A percentile compares a stretch with the other conserved stretches of the same genome.
These are phyloP conservation scores for Psilanteris sp. DNA, from an alignment of 1,140 invertebrate genomes.

Conservation along the genomic window DNA sequence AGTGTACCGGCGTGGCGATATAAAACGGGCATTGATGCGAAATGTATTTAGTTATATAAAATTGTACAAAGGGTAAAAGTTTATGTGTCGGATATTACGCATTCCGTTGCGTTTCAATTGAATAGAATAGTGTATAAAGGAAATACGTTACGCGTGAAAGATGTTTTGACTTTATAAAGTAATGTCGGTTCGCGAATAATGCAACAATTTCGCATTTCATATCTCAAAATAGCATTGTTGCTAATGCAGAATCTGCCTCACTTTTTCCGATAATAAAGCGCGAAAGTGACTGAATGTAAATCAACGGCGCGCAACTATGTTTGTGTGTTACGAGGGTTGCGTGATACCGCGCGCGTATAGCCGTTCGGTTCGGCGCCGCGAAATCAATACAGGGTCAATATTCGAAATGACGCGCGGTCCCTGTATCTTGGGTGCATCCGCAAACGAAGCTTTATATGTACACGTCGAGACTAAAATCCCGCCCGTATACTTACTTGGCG, in stretches of 20 bases:
- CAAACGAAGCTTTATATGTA: no score
- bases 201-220: conserved; percentile 1
- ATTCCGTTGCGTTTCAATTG: conserved; percentile 36
- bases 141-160: conserved; percentile 25
- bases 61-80: conserved; percentile 20
- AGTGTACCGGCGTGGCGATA: no score
- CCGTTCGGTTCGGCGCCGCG: conserved; percentile 8
- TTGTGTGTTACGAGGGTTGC: conserved; percentile 6
- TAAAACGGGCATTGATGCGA: conserved; percentile 13
- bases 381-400: conserved; percentile 38
- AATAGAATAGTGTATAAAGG: conserved; percentile 26
- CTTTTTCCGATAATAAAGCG: conserved; percentile 21
- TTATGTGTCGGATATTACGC: conserved; percentile 22
- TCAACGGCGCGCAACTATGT: conserved; percentile 2
- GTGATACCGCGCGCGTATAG: no score
- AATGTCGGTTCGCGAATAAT: no score
- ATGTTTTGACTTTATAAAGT: conserved; percentile 18
- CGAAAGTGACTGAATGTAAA: conserved; percentile 27
- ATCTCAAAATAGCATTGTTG: not conserved
- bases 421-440: no score
- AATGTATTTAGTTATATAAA: conserved; percentile 29
- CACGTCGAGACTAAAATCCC: no score
- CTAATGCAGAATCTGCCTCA: conserved; percentile 4
- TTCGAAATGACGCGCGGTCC: no score
- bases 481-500: conserved; percentile 90